Percentiles rank a stretch among this genome's conserved stretches.
phyloP scores from a whole-genome alignment of 2,113 vertebrate genomes.

The Cheirogaleus medius region DNA sequence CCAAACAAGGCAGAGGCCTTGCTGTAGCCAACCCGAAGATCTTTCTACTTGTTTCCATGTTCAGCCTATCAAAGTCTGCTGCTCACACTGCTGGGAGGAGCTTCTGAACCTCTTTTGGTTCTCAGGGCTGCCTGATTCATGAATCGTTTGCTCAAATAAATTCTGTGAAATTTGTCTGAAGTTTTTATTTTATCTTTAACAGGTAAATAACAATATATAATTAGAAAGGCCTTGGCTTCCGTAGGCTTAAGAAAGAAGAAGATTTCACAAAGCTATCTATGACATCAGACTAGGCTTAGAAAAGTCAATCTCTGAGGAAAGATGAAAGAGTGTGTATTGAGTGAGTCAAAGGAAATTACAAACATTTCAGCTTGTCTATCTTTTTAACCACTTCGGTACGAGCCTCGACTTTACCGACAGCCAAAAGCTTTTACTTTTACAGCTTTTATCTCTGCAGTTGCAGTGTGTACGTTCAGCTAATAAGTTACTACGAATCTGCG shows the following conservation, averaged over 20 bases:
- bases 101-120: background rate
- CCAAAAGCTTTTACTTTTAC: too few relatives aligned
- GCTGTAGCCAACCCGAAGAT: background rate
- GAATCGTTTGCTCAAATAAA: background rate
- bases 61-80: background rate
- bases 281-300: background rate
- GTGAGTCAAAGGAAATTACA: background rate
- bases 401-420: too few relatives aligned
- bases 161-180: background rate
- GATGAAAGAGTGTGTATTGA: background rate
- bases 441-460: too few relatives aligned
- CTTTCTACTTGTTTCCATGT: background rate
- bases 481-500: too few relatives aligned
- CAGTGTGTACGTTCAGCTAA: too few relatives aligned
- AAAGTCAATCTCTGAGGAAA: background rate
- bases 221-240: background rate
- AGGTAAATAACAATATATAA: background rate
- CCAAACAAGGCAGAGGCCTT: too few relatives aligned
- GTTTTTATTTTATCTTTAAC: background rate
- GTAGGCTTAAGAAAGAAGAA: background rate
- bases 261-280: background rate
- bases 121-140: background rate
- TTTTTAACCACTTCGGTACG: too few relatives aligned
- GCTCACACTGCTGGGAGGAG: background rate
- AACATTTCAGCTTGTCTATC: background rate